Percentiles rank a stretch among this genome's conserved stretches.
phyloP scores from a whole-genome alignment of 2,797 vertebrate genomes.

The Parauchenoglanis ngamensis region DNA sequence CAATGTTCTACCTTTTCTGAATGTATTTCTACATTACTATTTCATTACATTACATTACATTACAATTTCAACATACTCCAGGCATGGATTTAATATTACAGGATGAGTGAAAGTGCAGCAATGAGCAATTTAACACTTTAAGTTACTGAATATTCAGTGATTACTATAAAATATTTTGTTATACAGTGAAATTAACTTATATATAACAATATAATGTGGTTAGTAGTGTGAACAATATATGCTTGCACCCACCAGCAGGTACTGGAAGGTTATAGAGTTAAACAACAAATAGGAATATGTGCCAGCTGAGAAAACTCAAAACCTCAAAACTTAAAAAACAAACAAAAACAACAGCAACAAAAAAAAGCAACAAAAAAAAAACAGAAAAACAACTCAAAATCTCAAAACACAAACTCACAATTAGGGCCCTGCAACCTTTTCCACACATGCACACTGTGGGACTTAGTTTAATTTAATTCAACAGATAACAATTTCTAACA shows the following conservation, averaged over 20 bases:
- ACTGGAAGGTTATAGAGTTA: neutral
- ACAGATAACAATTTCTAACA: neutral
- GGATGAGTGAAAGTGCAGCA: neutral
- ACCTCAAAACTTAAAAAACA: neutral
- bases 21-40: neutral
- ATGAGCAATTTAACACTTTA: neutral
- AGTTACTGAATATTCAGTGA: neutral
- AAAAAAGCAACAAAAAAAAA: neutral
- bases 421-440: neutral
- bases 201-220: neutral
- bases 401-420: neutral
- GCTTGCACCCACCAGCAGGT: neutral
- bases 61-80: neutral
- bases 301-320: neutral
- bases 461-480: neutral
- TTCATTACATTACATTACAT: no score
- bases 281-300: neutral
- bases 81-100: neutral
- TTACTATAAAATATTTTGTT: neutral
- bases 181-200: neutral
- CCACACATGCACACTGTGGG: neutral
- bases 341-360: no score
- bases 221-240: neutral
- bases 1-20: neutral
- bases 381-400: neutral